A percentile compares a stretch with the other conserved stretches of the same genome.
Conservation (phyloP, 2,888 invertebrate species). For the Drosophila lutescens region DNA sequence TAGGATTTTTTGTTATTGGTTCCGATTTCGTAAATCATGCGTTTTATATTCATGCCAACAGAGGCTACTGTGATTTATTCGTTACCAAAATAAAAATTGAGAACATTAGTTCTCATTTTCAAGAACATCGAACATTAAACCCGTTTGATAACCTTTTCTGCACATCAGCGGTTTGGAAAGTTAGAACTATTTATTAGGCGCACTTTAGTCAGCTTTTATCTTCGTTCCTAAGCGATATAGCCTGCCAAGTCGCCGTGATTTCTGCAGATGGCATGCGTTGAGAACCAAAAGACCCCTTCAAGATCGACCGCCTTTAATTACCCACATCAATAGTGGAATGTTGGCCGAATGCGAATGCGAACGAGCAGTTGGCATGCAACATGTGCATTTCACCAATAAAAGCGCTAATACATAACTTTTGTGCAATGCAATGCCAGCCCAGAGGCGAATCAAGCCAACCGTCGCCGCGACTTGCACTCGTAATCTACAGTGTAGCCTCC, state of each 20-base stretch:
- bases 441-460: constrained; percentile 28
- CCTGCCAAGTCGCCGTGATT: constrained; percentile 20
- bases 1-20: neutral
- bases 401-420: constrained; percentile 64
- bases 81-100: too few species aligned
- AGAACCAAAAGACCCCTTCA: constrained; percentile 5
- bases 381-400: constrained; percentile 71
- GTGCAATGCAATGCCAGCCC: constrained; percentile 38
- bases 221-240: constrained; percentile 23
- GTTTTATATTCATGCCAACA: neutral
- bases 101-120: too few species aligned
- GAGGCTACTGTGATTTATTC: neutral
- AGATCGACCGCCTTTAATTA: constrained; percentile 32
- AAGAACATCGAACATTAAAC: too few species aligned
- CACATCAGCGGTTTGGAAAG: constrained; percentile 8
- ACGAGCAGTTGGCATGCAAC: constrained; percentile 69
- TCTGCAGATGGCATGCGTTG: constrained; percentile 33
- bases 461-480: constrained; percentile 22
- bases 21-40: neutral
- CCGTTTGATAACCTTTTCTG: constrained; percentile 60
- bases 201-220: constrained; percentile 22
- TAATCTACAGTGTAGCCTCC: constrained; percentile 27
- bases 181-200: constrained; percentile 23
- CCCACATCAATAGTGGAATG: constrained; percentile 33
- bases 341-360: constrained; percentile 36